Base-by-base conservation (phyloP, 2,888 invertebrate species). In the Himalopsyche anomala region DNA sequence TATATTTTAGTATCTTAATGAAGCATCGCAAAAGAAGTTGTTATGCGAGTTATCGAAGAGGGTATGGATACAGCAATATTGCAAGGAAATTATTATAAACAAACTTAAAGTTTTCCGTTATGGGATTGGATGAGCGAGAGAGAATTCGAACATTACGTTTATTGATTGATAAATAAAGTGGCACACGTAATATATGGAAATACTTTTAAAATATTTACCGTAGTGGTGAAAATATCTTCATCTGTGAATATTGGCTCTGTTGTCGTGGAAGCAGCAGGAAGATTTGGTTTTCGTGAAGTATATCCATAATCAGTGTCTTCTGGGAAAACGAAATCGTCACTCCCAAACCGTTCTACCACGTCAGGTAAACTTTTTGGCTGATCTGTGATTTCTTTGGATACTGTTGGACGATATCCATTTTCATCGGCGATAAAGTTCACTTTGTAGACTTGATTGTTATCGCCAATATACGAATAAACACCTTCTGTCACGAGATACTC, bases 391-490 rank as follows among this genome's bases (percentile, higher is more conserved):
- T 74, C 8, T 5, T 15, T 5, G 12, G 12, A 19, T 19, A 62
- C 4, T 19, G 9, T 74, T 74, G 74, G 74, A 15, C 36, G 74
- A 74, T 85, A 88, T 36, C 87, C 88, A 38, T 87, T 88, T 54
- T 88, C 88, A 81, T 88, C 88, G 3, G 88, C 87, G 4, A 80
- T 36, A 55, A 87, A 88, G 40, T 81, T 84, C 19, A 88, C 88
- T 40, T 51, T 80, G 82, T 87, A 85, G 11, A 85, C 51, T 80
- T 84, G 80, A 19, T 56, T 55, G 38, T 85, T 56, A 11, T 84
- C 80, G n/a, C 82, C 84, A n/a, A 69, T 84, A 42, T 84, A 88
- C 5, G 84, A 87, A 55, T 54, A 88, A 42, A 55, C 82, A 19
- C 88, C 88, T 56, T 84, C 62, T 5, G 86, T 83, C 15, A 79